Base-by-base conservation (phyloP, 2,797 vertebrate species). In the Chelidonichthys spinosus region DNA sequence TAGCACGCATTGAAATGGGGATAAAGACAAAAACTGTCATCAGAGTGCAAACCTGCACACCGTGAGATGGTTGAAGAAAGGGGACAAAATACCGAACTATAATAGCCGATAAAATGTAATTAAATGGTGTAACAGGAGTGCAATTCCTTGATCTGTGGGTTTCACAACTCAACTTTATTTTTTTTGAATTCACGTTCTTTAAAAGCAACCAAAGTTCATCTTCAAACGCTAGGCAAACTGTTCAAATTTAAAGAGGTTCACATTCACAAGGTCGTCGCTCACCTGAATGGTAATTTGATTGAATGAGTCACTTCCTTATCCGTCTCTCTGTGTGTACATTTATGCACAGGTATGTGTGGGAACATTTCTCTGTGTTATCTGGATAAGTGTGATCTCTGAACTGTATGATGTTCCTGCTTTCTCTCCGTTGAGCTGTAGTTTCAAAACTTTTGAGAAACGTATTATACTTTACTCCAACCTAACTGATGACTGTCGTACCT, bases 321-420 rank as follows among this genome's bases (percentile, higher is more conserved):
- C 37, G 10, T 53, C 53, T 3, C 47, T 61, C 50, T 47, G n/a
- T 60, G 69, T 68, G 69, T 47, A 61, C 80, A 44, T 64, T 47
- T 58, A 53, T 44, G 52, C 37, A 5, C 71, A 72, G 78, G 72
- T 80, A 64, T 78, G 79, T 73, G 64, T 79, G 83, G 72, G 77
- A 84, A 83, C 32, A 72, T 69, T 75, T 70, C 72, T 69, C 49
- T 71, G 55, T 71, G 55, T 69, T 60, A 74, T 56, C 79, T 69
- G 13, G 25, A 67, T 63, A 63, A 65, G 36, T 39, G 49, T 76
- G 60, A 81, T 65, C 70, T 83, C 62, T 68, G 65, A 81, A 72
- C 64, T 60, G 58, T 37, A n/a, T 54, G 52, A 14, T 76, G 46
- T 39, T 46, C 9, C 17, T 54, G 15, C 44, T 69, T 64, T 70